phyloP scores from a whole-genome alignment of 2,797 vertebrate genomes.

The Semaprochilodus insignis region DNA sequence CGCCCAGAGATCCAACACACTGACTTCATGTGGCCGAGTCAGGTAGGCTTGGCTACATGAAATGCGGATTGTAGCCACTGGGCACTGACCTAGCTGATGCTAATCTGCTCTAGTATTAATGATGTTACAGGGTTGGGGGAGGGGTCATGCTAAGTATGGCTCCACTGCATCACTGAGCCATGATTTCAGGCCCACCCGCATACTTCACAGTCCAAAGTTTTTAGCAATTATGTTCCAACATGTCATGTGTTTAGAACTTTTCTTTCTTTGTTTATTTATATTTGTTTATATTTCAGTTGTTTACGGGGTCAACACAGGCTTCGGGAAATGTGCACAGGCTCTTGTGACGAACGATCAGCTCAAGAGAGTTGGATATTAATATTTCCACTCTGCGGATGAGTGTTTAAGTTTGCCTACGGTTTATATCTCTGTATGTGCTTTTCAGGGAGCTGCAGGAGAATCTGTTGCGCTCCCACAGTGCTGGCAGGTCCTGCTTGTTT shows the following conservation, averaged over 20 bases:
- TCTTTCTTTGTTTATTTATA: too few species aligned
- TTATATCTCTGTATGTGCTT: constrained; percentile 30
- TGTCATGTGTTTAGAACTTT: constrained; percentile 33
- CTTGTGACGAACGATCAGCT: constrained; percentile 91
- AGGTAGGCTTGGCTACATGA: too few species aligned
- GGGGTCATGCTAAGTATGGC: too few species aligned
- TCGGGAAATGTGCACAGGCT: constrained; percentile 96
- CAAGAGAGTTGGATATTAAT: constrained; percentile 56
- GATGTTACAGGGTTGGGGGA: too few species aligned
- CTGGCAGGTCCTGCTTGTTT: constrained; percentile 49
- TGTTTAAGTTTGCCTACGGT: not conserved
- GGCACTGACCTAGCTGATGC: too few species aligned
- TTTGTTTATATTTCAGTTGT: constrained; percentile 81
- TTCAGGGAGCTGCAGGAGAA: constrained; percentile 94
- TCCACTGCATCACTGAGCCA: too few species aligned
- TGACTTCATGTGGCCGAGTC: too few species aligned
- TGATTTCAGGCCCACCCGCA: too few species aligned
- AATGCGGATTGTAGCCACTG: too few species aligned
- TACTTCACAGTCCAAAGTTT: not conserved
- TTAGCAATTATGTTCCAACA: not conserved
- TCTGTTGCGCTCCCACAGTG: constrained; percentile 94
- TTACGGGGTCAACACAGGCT: constrained; percentile 97
- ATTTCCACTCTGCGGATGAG: not conserved
- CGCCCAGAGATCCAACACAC: too few species aligned
- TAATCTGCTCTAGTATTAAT: too few species aligned